Conservation (phyloP, 2,888 invertebrate species). For the Drosophila sordidula region DNA sequence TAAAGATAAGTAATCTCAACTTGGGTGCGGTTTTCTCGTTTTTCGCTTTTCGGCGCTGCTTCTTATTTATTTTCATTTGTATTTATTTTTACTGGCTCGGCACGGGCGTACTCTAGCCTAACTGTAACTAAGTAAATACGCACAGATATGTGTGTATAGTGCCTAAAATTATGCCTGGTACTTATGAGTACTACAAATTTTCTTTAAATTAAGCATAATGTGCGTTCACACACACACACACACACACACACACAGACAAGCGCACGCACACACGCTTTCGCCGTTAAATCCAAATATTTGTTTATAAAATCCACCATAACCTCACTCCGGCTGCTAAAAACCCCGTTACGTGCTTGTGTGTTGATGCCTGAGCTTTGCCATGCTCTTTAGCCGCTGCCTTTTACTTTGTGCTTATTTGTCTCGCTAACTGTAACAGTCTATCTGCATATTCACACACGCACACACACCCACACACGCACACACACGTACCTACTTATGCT, state of each 20-base stretch:
- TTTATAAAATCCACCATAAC: conserved; percentile 62
- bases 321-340: conserved; percentile 14
- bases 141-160: conserved; percentile 8
- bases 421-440: conserved; percentile 31
- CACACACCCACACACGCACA: conserved; percentile 1
- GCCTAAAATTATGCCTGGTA: conserved; percentile 36
- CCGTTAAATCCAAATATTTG: conserved; percentile 78
- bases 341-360: conserved; percentile 51
- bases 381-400: conserved; percentile 17
- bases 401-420: conserved; percentile 14
- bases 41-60: neutral
- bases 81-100: conserved; percentile 7
- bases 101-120: conserved; percentile 29
- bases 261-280: conserved; percentile 18
- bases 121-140: conserved; percentile 33
- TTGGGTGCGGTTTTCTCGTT: conserved; percentile 69
- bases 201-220: conserved; percentile 59
- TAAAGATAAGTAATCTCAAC: conserved; percentile 75
- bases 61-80: conserved; percentile 19
- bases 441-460: conserved; percentile 10
- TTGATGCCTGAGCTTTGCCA: conserved; percentile 62
- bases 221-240: conserved; percentile 33
- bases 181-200: conserved; percentile 48
- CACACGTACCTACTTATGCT: conserved; percentile 24
- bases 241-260: conserved; percentile 6